Evolutionary conservation across 2,113 vertebrate genomes (phyloP), one percentile per base, ranked within the genome.

Genomic region (cattle (Bos taurus)): DNA sequence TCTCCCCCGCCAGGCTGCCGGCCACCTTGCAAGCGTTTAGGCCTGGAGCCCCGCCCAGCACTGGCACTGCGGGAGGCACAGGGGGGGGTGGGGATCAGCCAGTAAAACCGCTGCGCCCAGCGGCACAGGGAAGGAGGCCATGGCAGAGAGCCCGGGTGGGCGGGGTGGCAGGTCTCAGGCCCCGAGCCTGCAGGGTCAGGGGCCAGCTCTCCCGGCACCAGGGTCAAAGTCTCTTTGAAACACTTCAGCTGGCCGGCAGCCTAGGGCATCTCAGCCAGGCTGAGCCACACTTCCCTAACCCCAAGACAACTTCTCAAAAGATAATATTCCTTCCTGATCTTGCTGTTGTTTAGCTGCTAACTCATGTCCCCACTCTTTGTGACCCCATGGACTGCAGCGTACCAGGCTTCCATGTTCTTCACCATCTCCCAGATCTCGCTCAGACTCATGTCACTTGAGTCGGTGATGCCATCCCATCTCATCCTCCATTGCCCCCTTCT

Each of bases 241-340:
- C 26, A 1, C 4, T 21, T 43, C 54, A 5, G 28, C 77, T 36
- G 46, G 40, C 43, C 11, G n/a, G 36, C 11, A 15, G n/a, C 28
- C 33, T 2, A 15, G 36, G 23, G 56, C 0, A 0, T 8, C 50
- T 57, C 46, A 16, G 46, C 46, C 0, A 0, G 50, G 50, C 62
- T 71, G 62, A 52, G 80, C 48, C 30, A 4, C 30, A 7, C 19
- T 52, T 30, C n/a, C 3, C 17, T 4, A 52, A 33, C 80, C 6
- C 48, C 17, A 82, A 52, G 10, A n/a, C 48, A 14, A 2, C 17
- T n/a, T 33, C 30, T 52, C 50, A 23, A n/a, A 82, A n/a, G 80
- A 52, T 23, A 52, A 23, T 30, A 52, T 23, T n/a, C 48, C 80
- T 82, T 52, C 80, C 28, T 28, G 74, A 46, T 46, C 12, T 46